These are phyloP conservation scores for Cephus sareptanus DNA, from an alignment of 2,888 invertebrate species.

Conservation along the genomic window DNA sequence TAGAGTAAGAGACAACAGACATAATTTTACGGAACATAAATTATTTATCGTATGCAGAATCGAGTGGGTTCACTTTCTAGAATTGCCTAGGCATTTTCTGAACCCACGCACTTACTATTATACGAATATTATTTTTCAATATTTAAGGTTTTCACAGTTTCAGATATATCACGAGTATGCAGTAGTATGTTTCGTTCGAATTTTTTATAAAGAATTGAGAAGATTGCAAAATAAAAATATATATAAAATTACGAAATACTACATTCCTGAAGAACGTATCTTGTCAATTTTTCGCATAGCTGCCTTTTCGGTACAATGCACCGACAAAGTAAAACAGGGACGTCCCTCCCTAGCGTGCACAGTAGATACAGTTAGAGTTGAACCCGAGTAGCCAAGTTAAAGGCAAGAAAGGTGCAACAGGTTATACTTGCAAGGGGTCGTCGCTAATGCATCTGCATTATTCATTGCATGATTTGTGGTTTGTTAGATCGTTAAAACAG, in stretches of 20 bases:
- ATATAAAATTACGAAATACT: background rate
- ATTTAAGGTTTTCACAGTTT: background rate
- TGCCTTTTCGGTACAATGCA: background rate
- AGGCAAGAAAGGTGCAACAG: conserved; percentile 55
- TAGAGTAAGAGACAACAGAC: background rate
- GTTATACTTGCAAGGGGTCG: conserved; percentile 39
- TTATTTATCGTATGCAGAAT: background rate
- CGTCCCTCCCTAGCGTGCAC: too few relatives aligned
- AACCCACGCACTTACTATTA: background rate
- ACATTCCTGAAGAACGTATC: background rate
- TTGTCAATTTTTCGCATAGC: background rate
- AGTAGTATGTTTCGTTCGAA: too few relatives aligned
- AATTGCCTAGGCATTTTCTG: background rate
- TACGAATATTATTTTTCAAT: background rate
- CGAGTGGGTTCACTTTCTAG: background rate
- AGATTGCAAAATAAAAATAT: background rate
- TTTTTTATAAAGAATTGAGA: background rate
- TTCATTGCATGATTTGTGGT: background rate
- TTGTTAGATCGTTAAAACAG: background rate
- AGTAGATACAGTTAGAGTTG: background rate
- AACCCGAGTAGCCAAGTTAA: conserved; percentile 30
- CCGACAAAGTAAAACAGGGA: background rate
- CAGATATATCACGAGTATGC: background rate
- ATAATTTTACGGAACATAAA: background rate
- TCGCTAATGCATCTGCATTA: background rate